Conservation (phyloP, 2,888 invertebrate genomes). For the Andrena flavipes region DNA sequence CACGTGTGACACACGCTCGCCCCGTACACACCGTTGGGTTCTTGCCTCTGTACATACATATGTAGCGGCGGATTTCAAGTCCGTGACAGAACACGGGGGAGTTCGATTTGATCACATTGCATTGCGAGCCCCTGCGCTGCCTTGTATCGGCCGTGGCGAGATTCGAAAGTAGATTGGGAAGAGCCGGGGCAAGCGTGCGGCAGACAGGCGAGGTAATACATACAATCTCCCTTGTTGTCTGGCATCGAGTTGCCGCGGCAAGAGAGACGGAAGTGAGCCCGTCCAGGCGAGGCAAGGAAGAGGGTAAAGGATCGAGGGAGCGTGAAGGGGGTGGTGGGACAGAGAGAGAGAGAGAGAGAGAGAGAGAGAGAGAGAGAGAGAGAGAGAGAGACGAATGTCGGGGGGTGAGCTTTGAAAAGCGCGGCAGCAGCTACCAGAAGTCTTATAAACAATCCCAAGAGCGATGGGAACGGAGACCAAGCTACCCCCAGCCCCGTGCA, state of each 20-base stretch:
- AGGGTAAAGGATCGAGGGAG: not conserved
- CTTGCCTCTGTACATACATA: slow-evolving; percentile 3
- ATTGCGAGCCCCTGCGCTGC: slow-evolving; percentile 61
- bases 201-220: slow-evolving; percentile 79
- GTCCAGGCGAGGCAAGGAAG: not conserved
- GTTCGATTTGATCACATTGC: slow-evolving; percentile 75
- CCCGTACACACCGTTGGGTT: not conserved
- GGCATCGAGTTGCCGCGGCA: slow-evolving; percentile 66
- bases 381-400: slow-evolving; percentile 10
- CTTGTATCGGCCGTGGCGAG: slow-evolving; percentile 74
- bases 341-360: slow-evolving; percentile 22
- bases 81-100: slow-evolving; percentile 64
- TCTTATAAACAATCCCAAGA: slow-evolving; percentile 80
- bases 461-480: slow-evolving; percentile 68
- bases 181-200: slow-evolving; percentile 75
- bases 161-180: slow-evolving; percentile 77
- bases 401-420: slow-evolving; percentile 70
- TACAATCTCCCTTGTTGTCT: slow-evolving; percentile 80
- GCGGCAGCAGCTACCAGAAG: slow-evolving; percentile 78
- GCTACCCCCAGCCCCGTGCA: slow-evolving; percentile 57
- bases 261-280: slow-evolving; percentile 43
- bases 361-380: slow-evolving; percentile 14
- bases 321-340: slow-evolving; percentile 6
- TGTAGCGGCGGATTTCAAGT: slow-evolving; percentile 52
- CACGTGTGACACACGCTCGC: slow-evolving; percentile 1